Evolutionary conservation across 2,888 invertebrate genomes (phyloP).

Genomic region (Macrosoma leucophasiata): DNA sequence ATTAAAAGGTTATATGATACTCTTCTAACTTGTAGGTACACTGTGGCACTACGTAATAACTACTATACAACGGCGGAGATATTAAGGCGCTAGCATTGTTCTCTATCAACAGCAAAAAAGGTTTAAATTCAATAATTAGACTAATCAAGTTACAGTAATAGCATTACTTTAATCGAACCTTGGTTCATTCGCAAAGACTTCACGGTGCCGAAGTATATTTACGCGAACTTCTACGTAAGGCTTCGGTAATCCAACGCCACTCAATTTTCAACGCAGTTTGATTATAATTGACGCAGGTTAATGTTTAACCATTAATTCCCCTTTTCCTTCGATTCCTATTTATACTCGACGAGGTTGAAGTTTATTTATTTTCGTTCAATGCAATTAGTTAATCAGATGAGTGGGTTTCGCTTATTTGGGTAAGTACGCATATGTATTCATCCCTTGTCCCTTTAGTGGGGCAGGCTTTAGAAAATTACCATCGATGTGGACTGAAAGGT

Average conservation of each 20-base stretch:
- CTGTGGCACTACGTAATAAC: too few species aligned
- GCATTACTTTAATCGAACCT: too few species aligned
- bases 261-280: slow-evolving; percentile 32
- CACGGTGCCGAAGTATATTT: too few species aligned
- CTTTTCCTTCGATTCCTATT: slow-evolving; percentile 21
- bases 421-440: background rate
- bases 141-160: too few species aligned
- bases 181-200: too few species aligned
- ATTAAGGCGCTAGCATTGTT: too few species aligned
- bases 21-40: too few species aligned
- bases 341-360: slow-evolving; percentile 5
- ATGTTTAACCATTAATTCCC: slow-evolving; percentile 38
- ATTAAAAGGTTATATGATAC: too few species aligned
- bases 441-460: background rate
- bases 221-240: too few species aligned
- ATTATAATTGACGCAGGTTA: slow-evolving; percentile 40
- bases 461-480: background rate
- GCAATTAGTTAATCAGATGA: slow-evolving; percentile 1
- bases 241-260: slow-evolving; percentile 34
- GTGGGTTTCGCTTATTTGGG: slow-evolving; percentile 1
- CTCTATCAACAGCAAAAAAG: too few species aligned
- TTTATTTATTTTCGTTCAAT: background rate
- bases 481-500: slow-evolving; percentile 2
- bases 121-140: too few species aligned
- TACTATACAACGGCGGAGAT: too few species aligned